phyloP scores from a whole-genome alignment of 2,888 invertebrate species.

The Mythimna ferrago region DNA sequence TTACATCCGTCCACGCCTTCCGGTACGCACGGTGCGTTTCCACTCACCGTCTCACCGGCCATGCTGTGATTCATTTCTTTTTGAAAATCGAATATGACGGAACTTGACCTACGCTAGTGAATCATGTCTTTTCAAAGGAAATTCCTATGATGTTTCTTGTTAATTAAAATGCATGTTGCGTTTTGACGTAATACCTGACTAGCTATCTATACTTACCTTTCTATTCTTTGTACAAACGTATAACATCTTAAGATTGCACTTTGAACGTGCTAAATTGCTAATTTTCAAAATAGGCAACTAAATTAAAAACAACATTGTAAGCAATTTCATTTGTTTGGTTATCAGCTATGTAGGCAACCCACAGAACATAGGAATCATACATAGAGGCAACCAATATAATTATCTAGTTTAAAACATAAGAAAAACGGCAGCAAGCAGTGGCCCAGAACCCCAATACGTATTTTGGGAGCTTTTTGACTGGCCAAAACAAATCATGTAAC shows the following conservation, averaged over 20 bases:
- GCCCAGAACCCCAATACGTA: background rate
- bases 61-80: slow-evolving; percentile 55
- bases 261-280: too few species aligned
- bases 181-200: slow-evolving; percentile 4
- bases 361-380: too few species aligned
- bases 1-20: slow-evolving; percentile 35
- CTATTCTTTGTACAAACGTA: background rate
- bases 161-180: slow-evolving; percentile 32
- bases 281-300: background rate
- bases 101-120: slow-evolving; percentile 36
- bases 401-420: background rate
- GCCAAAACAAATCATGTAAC: background rate
- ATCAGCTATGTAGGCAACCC: background rate
- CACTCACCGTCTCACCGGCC: slow-evolving; percentile 14
- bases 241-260: too few species aligned
- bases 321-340: background rate
- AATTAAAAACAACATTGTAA: too few species aligned
- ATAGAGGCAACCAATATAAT: too few species aligned
- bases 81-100: slow-evolving; percentile 49
- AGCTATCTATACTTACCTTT: background rate
- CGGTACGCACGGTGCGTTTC: slow-evolving; percentile 50
- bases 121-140: slow-evolving; percentile 38
- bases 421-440: background rate
- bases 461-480: background rate
- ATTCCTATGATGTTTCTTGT: slow-evolving; percentile 24